phyloP scores from a whole-genome alignment of 2,113 vertebrate genomes.

The Rhegmatorhina hoffmannsi region DNA sequence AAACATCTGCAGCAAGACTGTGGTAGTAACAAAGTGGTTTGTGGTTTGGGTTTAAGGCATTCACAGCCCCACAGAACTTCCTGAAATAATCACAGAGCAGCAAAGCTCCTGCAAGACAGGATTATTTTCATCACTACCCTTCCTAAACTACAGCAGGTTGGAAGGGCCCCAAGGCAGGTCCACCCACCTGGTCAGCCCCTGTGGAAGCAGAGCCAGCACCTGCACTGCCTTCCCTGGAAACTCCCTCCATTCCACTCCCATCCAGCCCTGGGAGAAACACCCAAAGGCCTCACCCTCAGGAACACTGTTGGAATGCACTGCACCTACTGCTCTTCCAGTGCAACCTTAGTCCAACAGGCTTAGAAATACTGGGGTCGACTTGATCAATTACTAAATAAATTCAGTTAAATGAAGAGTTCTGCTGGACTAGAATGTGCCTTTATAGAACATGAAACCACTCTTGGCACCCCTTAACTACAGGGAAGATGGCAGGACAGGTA shows the following conservation, averaged over 20 bases:
- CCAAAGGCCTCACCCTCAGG: background rate
- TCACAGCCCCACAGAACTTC: slow-evolving; percentile 6
- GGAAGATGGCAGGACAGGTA: background rate
- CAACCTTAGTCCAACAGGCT: background rate
- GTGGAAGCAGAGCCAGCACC: background rate
- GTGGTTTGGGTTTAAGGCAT: slow-evolving; percentile 22
- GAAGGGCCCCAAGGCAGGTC: background rate
- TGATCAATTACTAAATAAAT: background rate
- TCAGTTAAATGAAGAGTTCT: background rate
- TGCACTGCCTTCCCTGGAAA: background rate
- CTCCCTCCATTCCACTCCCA: background rate
- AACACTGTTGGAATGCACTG: background rate
- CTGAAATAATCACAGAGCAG: slow-evolving; percentile 26
- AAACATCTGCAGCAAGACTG: background rate
- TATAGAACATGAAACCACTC: background rate
- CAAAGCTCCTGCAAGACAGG: background rate
- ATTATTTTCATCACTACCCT: background rate
- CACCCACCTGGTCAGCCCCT: background rate
- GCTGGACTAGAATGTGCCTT: background rate
- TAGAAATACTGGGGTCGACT: background rate
- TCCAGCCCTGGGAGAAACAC: background rate
- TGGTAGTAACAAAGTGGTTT: slow-evolving; percentile 10
- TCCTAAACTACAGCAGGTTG: background rate
- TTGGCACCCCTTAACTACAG: background rate
- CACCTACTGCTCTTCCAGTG: background rate